These are phyloP conservation scores for Lissocephala sabroskyi DNA, from an alignment of 2,888 invertebrate species.

Conservation along the genomic window DNA sequence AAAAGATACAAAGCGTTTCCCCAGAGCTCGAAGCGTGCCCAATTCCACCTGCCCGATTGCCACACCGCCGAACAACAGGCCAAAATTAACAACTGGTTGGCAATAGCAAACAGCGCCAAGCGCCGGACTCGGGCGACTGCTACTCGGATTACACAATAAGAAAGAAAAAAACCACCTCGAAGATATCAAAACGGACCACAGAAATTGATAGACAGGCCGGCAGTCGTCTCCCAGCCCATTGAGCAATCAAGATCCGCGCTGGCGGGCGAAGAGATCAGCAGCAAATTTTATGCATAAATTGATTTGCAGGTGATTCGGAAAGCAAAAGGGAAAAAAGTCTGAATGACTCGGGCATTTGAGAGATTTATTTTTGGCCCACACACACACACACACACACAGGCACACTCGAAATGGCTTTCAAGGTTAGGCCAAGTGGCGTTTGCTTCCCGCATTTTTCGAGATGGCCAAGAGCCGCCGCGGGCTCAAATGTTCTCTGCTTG, in stretches of 20 bases:
- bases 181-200: no score
- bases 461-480: no score
- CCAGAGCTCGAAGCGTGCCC: not conserved
- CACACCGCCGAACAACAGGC: slow-evolving; percentile 35
- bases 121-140: slow-evolving; percentile 8
- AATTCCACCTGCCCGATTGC: slow-evolving; percentile 15
- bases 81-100: slow-evolving; percentile 53
- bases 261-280: no score
- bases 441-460: slow-evolving; percentile 41
- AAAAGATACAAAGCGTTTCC: no score
- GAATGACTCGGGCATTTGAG: no score
- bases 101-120: slow-evolving; percentile 19
- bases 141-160: slow-evolving; percentile 43
- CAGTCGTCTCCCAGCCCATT: no score
- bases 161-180: no score
- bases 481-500: not conserved
- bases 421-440: slow-evolving; percentile 45
- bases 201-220: no score
- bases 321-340: no score
- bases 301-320: no score
- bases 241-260: no score
- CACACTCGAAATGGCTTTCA: slow-evolving; percentile 25
- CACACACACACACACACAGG: slow-evolving; percentile 7
- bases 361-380: slow-evolving; percentile 1
- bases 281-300: no score